Evolutionary conservation across 2,797 vertebrate genomes (phyloP).

Genomic region (Macroramphosus scolopax): DNA sequence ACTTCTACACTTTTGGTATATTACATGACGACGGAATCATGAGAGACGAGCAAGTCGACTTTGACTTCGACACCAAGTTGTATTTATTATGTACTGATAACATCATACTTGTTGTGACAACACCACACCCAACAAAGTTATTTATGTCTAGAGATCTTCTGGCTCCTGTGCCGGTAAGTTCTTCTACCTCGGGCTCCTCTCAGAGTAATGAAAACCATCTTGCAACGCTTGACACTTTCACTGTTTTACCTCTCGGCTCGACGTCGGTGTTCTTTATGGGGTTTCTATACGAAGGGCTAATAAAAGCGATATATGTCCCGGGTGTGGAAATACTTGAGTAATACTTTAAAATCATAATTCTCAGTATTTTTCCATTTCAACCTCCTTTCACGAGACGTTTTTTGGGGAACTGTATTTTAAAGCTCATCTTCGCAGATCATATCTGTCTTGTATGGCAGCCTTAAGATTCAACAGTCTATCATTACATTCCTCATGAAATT

Average conservation of each 20-base stretch:
- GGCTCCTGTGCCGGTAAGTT: constrained; percentile 1
- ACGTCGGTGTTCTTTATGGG: constrained; percentile 20
- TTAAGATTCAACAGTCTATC: constrained; percentile 49
- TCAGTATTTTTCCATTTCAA: constrained; percentile 18
- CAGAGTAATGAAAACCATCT: constrained; percentile 43
- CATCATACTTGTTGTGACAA: too few relatives aligned
- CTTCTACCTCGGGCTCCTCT: constrained; percentile 15
- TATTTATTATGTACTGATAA: too few relatives aligned
- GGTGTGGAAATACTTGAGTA: constrained; percentile 31
- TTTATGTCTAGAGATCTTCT: constrained; percentile 21
- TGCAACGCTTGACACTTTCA: constrained; percentile 58
- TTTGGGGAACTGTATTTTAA: constrained; percentile 30
- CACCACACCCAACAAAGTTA: too few relatives aligned
- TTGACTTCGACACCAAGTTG: too few relatives aligned
- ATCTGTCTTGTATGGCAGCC: constrained; percentile 33
- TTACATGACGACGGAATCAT: too few relatives aligned
- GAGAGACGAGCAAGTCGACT: too few relatives aligned
- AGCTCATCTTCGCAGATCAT: constrained; percentile 42
- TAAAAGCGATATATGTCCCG: constrained; percentile 29
- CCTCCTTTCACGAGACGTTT: constrained; percentile 13
- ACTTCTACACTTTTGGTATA: too few relatives aligned
- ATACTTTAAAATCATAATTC: constrained; percentile 34
- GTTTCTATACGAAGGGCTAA: constrained; percentile 20
- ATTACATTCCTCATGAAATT: constrained; percentile 54
- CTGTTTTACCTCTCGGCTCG: constrained; percentile 27